Percentiles rank a stretch among this genome's conserved stretches.
Conservation (phyloP, 2,113 vertebrate species). For the Pelmatolapia mariae region DNA sequence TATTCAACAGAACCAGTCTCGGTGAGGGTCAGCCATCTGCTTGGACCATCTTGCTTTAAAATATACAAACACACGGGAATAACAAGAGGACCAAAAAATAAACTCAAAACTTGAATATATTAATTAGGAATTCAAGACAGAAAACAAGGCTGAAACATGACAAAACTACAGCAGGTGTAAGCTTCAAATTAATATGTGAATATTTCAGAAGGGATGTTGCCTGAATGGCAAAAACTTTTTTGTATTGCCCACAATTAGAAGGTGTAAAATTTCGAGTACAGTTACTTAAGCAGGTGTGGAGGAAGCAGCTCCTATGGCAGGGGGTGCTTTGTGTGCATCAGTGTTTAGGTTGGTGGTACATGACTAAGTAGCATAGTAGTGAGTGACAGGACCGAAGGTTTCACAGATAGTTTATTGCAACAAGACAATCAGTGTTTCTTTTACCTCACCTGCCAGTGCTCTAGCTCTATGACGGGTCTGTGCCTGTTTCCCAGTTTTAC, state of each 20-base stretch:
- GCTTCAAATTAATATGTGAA: background rate
- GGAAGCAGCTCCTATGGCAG: background rate
- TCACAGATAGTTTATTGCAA: background rate
- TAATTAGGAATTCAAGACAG: background rate
- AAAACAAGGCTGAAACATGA: background rate
- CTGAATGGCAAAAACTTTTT: background rate
- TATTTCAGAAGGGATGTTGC: background rate
- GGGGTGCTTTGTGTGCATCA: background rate
- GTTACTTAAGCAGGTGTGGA: background rate
- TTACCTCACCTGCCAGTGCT: background rate
- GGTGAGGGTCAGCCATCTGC: background rate
- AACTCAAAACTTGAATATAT: background rate
- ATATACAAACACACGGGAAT: background rate
- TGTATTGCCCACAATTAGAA: background rate
- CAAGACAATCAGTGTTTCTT: background rate
- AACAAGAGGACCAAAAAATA: background rate
- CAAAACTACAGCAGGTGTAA: background rate
- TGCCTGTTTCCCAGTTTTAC: background rate
- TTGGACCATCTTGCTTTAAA: background rate
- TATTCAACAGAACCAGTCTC: background rate
- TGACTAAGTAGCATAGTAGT: background rate
- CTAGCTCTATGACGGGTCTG: background rate
- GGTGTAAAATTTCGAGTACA: fast-evolving
- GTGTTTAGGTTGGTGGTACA: fast-evolving
- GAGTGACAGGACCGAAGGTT: background rate